Base-by-base conservation (phyloP, 2,797 vertebrate genomes). In the Leptoclinus maculatus region DNA sequence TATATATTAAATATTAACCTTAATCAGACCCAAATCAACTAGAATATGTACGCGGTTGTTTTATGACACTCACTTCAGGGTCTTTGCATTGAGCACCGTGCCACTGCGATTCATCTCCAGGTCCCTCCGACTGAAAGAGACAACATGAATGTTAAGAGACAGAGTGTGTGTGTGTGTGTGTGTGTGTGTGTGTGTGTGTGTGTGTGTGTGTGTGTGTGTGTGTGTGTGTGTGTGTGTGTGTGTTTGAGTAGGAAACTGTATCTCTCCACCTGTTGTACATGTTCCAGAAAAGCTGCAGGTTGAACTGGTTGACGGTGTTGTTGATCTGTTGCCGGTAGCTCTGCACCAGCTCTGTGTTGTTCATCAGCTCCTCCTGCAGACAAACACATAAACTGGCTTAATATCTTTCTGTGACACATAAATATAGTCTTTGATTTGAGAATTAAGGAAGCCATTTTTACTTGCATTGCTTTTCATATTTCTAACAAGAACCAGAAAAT, bases 251-350 rank as follows among this genome's bases (percentile, higher is more conserved):
- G 41, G 2, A 45, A 12, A 25, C 1, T 34, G 34, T n/a, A 10
- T 59, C 12, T 65, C 25, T 73, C 2, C 82, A 99, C 98, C 98
- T 95, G 91, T 99, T 99, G 94, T 99, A 99, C 97, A 98, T 97
- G 92, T 97, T 99, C 97, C 97, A 99, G 96, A 99, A 99, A 68
- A 99, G 98, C 92, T 99, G 97, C 89, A 99, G 95, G 91, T 99
- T 99, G 92, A 96, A 97, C 92, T 97, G 98, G 94, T 99, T 99
- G 90, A 99, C 84, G 29, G 93, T 95, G 4, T 95, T 98, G 87
- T 94, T 93, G 0, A 99, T 98, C 94, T 99, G 98, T 90, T 99
- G 97, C 74, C 97, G 90, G 91, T 97, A 98, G 87, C 96, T 98
- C 95, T 99, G 98, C 83, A 99, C 97, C 81, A 99, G 90, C 84